Base-by-base conservation (phyloP, 2,113 vertebrate genomes). In the Centropus bengalensis region DNA sequence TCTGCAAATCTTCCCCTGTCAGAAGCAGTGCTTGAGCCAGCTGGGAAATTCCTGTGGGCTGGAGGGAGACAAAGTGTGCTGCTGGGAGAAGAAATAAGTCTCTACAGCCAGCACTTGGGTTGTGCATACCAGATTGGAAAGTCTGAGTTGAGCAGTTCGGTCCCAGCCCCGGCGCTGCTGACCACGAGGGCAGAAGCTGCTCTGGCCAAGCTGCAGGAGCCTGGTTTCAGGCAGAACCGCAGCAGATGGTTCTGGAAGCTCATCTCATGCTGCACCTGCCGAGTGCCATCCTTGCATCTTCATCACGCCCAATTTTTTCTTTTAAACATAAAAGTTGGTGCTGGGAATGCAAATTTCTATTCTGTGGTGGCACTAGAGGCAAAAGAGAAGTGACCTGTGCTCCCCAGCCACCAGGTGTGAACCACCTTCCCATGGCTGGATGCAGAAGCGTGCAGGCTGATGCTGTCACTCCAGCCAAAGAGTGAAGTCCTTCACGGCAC, bases 401-500 rank as follows among this genome's bases (percentile, higher is more conserved):
- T 44, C 33, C 14, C 10, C 73, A 58, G 26, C 10, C 60, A 23
- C 15, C 32, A 32, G 30, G 20, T 22, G 33, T 24, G 26, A 78
- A 27, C 64, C 51, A 14, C 11, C 44, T 71, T 38, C 17, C 5
- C 45, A 2, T 13, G 9, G 52, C 12, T 52, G 30, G 52, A 30
- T 14, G 15, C 52, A 47, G 67, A 60, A 28, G 38, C 52, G 15
- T 0, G 0, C 4, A 19, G 28, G 12, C 38, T 51, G 51, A 59
- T 0, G 2, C 28, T 0, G 0, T 10, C 28, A 19, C n/a, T 60
- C 30, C 59, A 47, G 12, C 18, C 27, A 30, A 52, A n/a, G 33
- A 32, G 20, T 24, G 19, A 74, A 67, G 54, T 22, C 45, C n/a
- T 85, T 60, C 47, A 5, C 14, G 47, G 33, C 6, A 2, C 17